Conservation (phyloP, 2,888 invertebrate species). For the Nebria salina region DNA sequence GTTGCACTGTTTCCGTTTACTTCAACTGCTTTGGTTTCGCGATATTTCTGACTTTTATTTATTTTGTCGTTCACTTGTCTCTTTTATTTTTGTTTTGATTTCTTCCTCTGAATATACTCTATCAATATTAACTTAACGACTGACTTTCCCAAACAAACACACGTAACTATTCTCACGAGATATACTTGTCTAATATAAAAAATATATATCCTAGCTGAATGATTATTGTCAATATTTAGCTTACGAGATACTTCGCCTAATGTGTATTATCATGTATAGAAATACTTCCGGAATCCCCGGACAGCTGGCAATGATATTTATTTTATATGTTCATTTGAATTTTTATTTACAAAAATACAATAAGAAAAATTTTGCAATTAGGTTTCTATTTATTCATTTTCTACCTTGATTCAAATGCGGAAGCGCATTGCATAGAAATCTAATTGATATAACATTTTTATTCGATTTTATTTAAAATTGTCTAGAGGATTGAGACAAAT, state of each 20-base stretch:
- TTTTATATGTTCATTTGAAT: too few relatives aligned
- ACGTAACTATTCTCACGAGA: neutral
- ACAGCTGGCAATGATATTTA: too few relatives aligned
- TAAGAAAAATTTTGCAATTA: too few relatives aligned
- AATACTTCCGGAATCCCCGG: too few relatives aligned
- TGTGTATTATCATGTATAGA: too few relatives aligned
- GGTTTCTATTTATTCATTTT: too few relatives aligned
- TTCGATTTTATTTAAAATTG: too few relatives aligned
- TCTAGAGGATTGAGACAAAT: too few relatives aligned
- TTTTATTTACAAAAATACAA: too few relatives aligned
- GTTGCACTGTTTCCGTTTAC: constrained; percentile 21
- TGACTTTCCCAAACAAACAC: neutral
- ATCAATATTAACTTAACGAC: neutral
- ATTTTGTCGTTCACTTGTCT: neutral
- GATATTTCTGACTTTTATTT: constrained; percentile 17
- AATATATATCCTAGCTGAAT: neutral
- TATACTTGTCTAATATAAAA: neutral
- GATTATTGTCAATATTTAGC: neutral
- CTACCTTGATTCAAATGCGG: too few relatives aligned
- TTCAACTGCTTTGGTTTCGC: constrained; percentile 26
- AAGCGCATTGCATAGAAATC: too few relatives aligned
- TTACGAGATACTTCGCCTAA: neutral
- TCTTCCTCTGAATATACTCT: neutral
- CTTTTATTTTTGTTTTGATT: neutral
- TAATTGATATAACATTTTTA: too few relatives aligned